Percentiles rank a stretch among this genome's conserved stretches.
These are phyloP conservation scores for Neolamprologus sp. DNA, from an alignment of 2,113 vertebrate species.

Conservation along the genomic window DNA sequence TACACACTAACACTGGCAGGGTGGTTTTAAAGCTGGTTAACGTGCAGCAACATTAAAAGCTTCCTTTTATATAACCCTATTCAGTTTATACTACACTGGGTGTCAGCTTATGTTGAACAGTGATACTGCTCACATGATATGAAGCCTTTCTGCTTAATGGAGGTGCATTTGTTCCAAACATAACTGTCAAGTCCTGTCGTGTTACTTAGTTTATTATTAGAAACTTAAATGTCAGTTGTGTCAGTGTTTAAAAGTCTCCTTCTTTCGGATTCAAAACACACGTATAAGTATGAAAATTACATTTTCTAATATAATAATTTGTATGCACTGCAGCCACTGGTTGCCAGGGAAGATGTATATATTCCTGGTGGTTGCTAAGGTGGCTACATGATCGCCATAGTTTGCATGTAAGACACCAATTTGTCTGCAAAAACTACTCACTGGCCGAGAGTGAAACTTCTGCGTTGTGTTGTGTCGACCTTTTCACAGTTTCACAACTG, in stretches of 20 bases:
- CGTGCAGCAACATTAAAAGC: not conserved
- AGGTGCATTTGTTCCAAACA: not conserved
- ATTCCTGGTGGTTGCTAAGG: not conserved
- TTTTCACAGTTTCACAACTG: not conserved
- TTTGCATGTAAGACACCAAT: not conserved
- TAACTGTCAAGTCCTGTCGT: not conserved
- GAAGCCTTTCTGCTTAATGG: not conserved
- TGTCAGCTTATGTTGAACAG: not conserved
- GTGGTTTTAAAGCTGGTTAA: not conserved
- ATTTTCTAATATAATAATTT: not conserved
- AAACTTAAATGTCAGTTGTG: not conserved
- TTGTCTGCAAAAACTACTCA: not conserved
- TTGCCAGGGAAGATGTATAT: not conserved
- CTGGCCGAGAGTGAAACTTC: not conserved
- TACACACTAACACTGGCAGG: not conserved
- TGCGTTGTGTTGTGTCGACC: not conserved
- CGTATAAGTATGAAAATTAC: not conserved
- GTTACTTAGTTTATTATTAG: not conserved
- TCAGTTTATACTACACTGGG: not conserved
- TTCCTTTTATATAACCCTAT: not conserved
- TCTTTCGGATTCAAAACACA: not conserved
- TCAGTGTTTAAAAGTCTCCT: not conserved
- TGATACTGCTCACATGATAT: not conserved
- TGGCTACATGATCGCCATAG: not conserved
- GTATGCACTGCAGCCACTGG: not conserved